These are phyloP conservation scores for Peromyscus maniculatus DNA, from an alignment of 2,113 vertebrate species.

Conservation along the genomic window DNA sequence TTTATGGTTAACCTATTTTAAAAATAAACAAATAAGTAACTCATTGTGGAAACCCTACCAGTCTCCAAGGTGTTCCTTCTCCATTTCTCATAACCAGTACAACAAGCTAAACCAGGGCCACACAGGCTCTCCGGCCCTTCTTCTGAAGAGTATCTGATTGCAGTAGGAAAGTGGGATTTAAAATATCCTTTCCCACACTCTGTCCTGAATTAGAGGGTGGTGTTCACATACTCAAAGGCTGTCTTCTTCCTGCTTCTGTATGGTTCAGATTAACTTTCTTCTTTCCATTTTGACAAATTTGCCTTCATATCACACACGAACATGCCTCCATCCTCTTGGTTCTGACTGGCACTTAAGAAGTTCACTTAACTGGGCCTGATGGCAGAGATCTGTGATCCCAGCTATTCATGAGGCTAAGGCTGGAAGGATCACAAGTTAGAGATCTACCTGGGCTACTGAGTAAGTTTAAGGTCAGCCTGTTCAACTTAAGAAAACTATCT, in stretches of 20 bases:
- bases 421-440: background rate
- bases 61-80: slow-evolving; percentile 54
- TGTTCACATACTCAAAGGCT: slow-evolving; percentile 51
- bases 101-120: slow-evolving; percentile 55
- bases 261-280: background rate
- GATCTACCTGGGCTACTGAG: background rate
- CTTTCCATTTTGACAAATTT: slow-evolving; percentile 34
- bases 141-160: slow-evolving; percentile 60
- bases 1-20: slow-evolving; percentile 60
- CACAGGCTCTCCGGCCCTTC: background rate
- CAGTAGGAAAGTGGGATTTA: slow-evolving; percentile 59
- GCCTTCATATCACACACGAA: slow-evolving; percentile 19
- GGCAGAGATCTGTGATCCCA: background rate
- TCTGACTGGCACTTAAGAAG: slow-evolving; percentile 9
- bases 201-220: slow-evolving; percentile 42
- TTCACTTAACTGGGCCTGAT: background rate
- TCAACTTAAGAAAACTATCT: background rate
- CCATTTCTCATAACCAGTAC: slow-evolving; percentile 62
- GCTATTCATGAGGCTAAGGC: background rate
- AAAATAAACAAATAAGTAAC: background rate
- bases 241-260: background rate
- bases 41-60: background rate
- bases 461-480: background rate
- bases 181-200: slow-evolving; percentile 55
- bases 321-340: background rate